Evolutionary conservation across 2,888 invertebrate species (phyloP).

Genomic region (Oxystoma pomonae): DNA sequence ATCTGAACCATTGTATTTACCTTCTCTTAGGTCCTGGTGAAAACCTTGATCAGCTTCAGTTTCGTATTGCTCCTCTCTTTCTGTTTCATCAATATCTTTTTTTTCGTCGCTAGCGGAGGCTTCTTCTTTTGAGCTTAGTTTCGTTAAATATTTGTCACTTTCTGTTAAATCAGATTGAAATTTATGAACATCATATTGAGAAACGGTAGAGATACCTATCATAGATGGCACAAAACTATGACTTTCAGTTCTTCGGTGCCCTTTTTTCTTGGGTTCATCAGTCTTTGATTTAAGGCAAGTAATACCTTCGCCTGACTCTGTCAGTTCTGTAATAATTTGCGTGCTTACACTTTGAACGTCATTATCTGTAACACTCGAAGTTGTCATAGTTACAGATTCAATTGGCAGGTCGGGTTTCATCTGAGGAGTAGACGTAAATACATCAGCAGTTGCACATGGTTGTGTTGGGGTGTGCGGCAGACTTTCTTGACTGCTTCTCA

Average conservation of each 20-base stretch:
- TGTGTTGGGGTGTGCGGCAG: conserved; percentile 33
- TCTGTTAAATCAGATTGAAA: conserved; percentile 39
- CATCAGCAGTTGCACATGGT: conserved; percentile 36
- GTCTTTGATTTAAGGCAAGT: conserved; percentile 19
- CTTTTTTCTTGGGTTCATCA: conserved; percentile 46
- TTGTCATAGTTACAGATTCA: conserved; percentile 52
- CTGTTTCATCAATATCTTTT: conserved; percentile 45
- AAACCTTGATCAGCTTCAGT: conserved; percentile 45
- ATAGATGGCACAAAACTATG: conserved; percentile 43
- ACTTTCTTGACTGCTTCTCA: conserved; percentile 39
- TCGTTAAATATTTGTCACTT: conserved; percentile 42
- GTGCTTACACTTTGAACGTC: conserved; percentile 53
- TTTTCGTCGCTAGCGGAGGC: conserved; percentile 43
- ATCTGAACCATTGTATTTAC: conserved; percentile 40
- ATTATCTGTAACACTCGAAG: conserved; percentile 49
- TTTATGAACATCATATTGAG: conserved; percentile 33
- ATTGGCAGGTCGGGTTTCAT: conserved; percentile 37
- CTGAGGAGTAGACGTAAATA: conserved; percentile 44
- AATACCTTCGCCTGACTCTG: conserved; percentile 30
- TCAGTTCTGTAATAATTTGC: conserved; percentile 52
- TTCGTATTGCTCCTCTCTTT: conserved; percentile 45
- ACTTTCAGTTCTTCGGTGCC: conserved; percentile 56
- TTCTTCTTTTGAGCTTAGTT: conserved; percentile 47
- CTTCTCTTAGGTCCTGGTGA: conserved; percentile 44
- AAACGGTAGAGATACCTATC: conserved; percentile 27